These are phyloP conservation scores for Linnaemya vulpina DNA, from an alignment of 2,888 invertebrate species.

Conservation along the genomic window DNA sequence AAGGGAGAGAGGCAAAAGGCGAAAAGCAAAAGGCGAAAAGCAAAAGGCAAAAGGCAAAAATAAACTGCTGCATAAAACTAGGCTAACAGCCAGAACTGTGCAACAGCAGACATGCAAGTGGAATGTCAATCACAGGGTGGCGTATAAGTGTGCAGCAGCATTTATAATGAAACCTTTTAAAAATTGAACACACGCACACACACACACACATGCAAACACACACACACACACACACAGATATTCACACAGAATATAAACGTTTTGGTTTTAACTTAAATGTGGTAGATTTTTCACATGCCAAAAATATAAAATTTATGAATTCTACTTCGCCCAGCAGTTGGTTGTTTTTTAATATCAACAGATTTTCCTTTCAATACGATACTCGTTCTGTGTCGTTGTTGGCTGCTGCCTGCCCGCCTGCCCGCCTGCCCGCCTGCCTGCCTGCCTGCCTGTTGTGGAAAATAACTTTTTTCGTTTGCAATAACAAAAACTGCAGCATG, in stretches of 20 bases:
- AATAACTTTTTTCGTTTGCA: slow-evolving; percentile 46
- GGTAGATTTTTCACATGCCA: slow-evolving; percentile 43
- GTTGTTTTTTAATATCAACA: slow-evolving; percentile 29
- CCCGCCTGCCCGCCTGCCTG: too few relatives aligned
- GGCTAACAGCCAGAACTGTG: slow-evolving; percentile 61
- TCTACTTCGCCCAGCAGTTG: slow-evolving; percentile 36
- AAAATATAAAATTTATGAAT: slow-evolving; percentile 57
- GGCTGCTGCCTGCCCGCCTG: neutral
- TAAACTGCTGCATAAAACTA: slow-evolving; percentile 64
- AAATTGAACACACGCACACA: slow-evolving; percentile 21
- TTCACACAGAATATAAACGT: neutral
- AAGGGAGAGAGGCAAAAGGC: neutral
- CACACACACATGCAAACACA: slow-evolving; percentile 15
- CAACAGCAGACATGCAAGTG: slow-evolving; percentile 60
- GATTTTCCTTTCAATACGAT: slow-evolving; percentile 24
- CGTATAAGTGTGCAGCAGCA: neutral
- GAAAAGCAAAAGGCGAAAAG: neutral
- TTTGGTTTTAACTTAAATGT: slow-evolving; percentile 37
- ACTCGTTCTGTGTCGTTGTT: neutral
- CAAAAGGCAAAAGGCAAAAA: slow-evolving; percentile 7
- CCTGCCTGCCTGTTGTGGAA: slow-evolving; percentile 21
- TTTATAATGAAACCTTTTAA: slow-evolving; percentile 7
- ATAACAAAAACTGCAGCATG: slow-evolving; percentile 18
- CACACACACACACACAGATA: neutral
- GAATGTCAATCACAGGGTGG: slow-evolving; percentile 64